A percentile compares a stretch with the other conserved stretches of the same genome.
These are phyloP conservation scores for Arvicanthis niloticus DNA, from an alignment of 2,113 vertebrate species.

Conservation along the genomic window DNA sequence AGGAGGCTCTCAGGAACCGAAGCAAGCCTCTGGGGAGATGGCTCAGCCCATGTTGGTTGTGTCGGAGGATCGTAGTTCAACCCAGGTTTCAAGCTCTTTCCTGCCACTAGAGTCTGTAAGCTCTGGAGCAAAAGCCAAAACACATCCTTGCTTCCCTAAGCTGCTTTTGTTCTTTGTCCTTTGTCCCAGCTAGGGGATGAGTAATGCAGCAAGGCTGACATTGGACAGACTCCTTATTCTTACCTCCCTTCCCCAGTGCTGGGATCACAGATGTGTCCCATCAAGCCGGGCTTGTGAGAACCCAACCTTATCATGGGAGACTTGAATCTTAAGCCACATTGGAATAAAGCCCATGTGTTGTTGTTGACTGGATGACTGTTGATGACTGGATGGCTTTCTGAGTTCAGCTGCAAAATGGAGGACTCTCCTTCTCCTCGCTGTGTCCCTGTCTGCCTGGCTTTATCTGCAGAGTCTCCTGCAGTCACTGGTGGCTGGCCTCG, in stretches of 20 bases:
- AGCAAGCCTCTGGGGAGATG: not conserved
- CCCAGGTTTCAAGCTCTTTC: not conserved
- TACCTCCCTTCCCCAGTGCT: not conserved
- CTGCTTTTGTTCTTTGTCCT: not conserved
- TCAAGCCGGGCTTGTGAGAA: not conserved
- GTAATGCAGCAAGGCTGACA: no score
- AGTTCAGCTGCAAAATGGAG: no score
- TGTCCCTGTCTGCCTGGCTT: no score
- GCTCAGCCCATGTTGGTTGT: not conserved
- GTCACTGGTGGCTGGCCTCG: no score
- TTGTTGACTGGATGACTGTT: no score
- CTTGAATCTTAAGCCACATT: not conserved
- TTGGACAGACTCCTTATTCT: no score
- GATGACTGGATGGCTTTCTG: no score
- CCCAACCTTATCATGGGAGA: not conserved
- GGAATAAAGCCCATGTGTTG: not conserved
- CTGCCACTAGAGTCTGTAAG: not conserved
- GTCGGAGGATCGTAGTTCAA: not conserved
- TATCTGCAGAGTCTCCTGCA: no score
- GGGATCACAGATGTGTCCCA: not conserved
- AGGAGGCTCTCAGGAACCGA: not conserved
- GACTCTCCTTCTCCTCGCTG: no score
- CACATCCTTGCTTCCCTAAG: no score
- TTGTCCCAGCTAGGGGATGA: not conserved
- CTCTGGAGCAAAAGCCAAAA: not conserved